Conservation (phyloP, 1,140 invertebrate genomes). For the Saccostrea glomerata region DNA sequence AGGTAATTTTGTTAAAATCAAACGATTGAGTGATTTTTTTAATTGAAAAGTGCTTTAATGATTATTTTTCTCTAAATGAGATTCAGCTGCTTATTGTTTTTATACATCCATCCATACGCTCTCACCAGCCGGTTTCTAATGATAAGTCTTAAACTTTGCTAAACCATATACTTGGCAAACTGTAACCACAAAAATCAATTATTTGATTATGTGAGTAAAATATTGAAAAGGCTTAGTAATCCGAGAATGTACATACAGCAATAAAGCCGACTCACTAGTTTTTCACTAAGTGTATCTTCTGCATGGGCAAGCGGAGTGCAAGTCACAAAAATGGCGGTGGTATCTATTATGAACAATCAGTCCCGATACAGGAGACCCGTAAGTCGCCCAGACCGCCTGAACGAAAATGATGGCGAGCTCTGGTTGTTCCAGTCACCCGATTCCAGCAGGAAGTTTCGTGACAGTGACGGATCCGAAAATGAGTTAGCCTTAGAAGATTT, state of each 20-base stretch:
- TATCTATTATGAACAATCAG: constrained; percentile 71
- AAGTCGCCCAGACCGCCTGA: constrained; percentile 68
- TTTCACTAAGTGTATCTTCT: background rate
- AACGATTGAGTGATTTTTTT: constrained; percentile 11
- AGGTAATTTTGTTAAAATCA: background rate
- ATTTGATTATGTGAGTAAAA: background rate
- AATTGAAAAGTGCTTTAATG: background rate
- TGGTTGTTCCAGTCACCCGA: constrained; percentile 65
- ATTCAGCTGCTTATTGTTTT: background rate
- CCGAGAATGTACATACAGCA: background rate
- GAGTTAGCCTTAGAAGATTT: constrained; percentile 59
- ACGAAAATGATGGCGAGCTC: constrained; percentile 68
- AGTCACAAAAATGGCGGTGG: constrained; percentile 66
- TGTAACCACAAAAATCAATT: constrained; percentile 8
- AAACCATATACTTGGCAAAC: background rate
- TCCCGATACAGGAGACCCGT: constrained; percentile 71
- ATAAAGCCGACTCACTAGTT: background rate
- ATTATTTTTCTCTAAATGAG: background rate
- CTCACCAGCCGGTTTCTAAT: background rate
- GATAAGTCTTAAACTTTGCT: background rate
- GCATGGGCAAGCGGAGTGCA: background rate
- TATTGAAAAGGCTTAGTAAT: background rate
- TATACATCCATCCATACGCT: background rate
- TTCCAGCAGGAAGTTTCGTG: constrained; percentile 45
- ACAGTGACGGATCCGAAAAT: constrained; percentile 49